Conservation (phyloP, 2,797 vertebrate genomes). For the Pseudopleuronectes americanus region DNA sequence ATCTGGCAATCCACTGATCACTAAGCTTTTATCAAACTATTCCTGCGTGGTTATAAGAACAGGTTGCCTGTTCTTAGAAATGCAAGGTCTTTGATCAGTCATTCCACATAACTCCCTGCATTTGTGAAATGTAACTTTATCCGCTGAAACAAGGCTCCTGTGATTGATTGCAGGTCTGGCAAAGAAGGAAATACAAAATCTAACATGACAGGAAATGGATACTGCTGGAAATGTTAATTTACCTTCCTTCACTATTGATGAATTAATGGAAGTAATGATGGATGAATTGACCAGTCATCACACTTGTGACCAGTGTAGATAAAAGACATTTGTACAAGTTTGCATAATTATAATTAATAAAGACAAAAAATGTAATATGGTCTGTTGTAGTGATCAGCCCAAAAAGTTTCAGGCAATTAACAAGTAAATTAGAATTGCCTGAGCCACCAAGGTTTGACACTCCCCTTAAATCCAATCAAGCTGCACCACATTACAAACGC, state of each 20-base stretch:
- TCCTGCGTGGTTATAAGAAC: constrained; percentile 40
- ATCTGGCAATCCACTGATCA: constrained; percentile 60
- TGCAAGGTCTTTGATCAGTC: constrained; percentile 67
- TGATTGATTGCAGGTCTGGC: constrained; percentile 52
- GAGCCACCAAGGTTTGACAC: no score
- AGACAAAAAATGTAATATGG: no score
- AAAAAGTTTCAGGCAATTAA: no score
- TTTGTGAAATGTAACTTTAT: constrained; percentile 57
- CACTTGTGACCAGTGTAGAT: no score
- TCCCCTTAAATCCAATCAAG: no score
- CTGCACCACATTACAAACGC: no score
- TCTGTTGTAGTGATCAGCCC: no score
- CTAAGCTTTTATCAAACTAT: constrained; percentile 55
- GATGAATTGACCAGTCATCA: constrained; percentile 42
- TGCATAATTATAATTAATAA: no score
- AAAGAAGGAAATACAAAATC: constrained; percentile 45
- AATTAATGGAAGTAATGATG: constrained; percentile 9
- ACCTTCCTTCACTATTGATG: background rate
- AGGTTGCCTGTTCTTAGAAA: constrained; percentile 59
- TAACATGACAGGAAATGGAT: constrained; percentile 46
- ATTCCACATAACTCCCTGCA: constrained; percentile 53
- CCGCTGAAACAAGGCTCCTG: constrained; percentile 35
- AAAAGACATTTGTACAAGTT: no score
- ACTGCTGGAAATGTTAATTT: constrained; percentile 47
- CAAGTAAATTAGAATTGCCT: no score